phyloP scores from a whole-genome alignment of 2,797 vertebrate species.

The Poeciliopsis paucimaculata region DNA sequence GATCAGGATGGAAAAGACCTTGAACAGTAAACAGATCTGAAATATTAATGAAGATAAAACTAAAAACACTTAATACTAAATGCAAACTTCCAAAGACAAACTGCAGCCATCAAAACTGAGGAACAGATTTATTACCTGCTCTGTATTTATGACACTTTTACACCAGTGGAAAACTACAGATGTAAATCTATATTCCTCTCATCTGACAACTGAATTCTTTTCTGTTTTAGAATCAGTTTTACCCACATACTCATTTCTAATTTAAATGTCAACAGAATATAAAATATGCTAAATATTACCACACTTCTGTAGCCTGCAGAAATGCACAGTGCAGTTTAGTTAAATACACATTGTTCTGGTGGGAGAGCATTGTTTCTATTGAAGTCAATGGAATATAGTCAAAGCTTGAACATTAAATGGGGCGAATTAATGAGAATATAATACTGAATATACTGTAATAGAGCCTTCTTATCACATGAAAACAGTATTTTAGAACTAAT shows the following conservation, averaged over 20 bases:
- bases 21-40: neutral
- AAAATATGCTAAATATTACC: slow-evolving; percentile 40
- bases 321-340: slow-evolving; percentile 22
- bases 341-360: slow-evolving; percentile 45
- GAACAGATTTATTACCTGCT: neutral
- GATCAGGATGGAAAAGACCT: neutral
- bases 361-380: slow-evolving; percentile 30
- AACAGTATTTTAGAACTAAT: slow-evolving; percentile 3
- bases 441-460: neutral
- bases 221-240: slow-evolving; percentile 38
- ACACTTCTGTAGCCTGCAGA: slow-evolving; percentile 33
- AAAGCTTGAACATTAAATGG: neutral
- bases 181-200: slow-evolving; percentile 7
- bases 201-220: slow-evolving; percentile 5
- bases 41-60: slow-evolving; percentile 28
- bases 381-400: neutral
- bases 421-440: neutral
- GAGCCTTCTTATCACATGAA: neutral
- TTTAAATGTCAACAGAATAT: slow-evolving; percentile 54
- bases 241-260: slow-evolving; percentile 45
- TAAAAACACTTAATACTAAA: slow-evolving; percentile 8
- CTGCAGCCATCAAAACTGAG: neutral
- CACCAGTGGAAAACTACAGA: neutral
- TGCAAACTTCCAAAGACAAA: slow-evolving; percentile 1
- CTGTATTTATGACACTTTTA: neutral